These are phyloP conservation scores for Corythornis vintsioides DNA, from an alignment of 2,113 vertebrate species.

Conservation along the genomic window DNA sequence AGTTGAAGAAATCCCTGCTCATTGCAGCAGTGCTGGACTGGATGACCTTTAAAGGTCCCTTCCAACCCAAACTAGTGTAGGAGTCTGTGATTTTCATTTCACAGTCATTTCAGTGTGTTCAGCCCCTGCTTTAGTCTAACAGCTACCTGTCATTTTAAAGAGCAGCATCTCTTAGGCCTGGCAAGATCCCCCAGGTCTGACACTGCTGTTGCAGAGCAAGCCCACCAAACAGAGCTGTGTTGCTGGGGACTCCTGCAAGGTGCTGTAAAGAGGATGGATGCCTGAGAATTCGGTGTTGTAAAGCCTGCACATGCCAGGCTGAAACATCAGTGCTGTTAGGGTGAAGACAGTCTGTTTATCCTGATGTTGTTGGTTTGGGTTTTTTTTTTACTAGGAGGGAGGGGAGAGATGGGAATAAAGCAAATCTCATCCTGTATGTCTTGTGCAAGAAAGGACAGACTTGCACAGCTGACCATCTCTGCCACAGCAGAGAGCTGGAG, in stretches of 20 bases:
- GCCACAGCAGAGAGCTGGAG: neutral
- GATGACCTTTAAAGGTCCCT: neutral
- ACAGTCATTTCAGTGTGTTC: neutral
- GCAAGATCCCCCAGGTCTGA: neutral
- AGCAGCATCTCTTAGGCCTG: neutral
- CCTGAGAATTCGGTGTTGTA: neutral
- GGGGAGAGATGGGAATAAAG: neutral
- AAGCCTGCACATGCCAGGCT: neutral
- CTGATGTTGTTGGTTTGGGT: neutral
- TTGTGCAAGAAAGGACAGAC: neutral
- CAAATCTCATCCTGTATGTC: accelerated
- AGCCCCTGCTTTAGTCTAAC: neutral
- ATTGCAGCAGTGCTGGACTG: neutral
- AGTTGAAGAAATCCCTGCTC: neutral
- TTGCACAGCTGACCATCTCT: neutral
- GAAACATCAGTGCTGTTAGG: neutral
- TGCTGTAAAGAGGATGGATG: neutral
- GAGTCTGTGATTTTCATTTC: neutral
- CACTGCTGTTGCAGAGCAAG: neutral
- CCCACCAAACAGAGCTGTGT: neutral
- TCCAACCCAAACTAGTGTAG: too few relatives aligned
- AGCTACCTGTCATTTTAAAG: neutral
- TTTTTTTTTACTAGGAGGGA: too few relatives aligned
- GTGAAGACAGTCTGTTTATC: neutral
- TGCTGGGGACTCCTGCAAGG: neutral